A percentile compares a stretch with the other conserved stretches of the same genome.
Conservation (phyloP, 1,140 invertebrate species). For the Caenorhabditis brenneri region DNA sequence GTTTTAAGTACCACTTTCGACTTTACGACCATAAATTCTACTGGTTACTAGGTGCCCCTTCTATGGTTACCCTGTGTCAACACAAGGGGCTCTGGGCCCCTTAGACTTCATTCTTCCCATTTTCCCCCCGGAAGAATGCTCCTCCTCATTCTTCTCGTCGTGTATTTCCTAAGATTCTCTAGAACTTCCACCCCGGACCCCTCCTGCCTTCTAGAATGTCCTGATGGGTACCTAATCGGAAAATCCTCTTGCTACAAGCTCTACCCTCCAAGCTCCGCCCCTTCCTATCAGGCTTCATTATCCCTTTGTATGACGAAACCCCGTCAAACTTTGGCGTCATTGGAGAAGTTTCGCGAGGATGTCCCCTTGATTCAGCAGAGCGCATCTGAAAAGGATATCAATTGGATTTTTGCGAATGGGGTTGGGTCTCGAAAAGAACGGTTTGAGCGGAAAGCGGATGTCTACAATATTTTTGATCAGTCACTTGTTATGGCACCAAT, state of each 20-base stretch:
- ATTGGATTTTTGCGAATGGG: constrained; percentile 24
- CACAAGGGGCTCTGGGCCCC: no score
- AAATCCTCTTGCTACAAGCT: constrained; percentile 3
- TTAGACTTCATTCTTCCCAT: no score
- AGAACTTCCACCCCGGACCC: background rate
- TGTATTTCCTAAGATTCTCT: no score
- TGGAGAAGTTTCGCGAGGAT: background rate
- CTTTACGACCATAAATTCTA: no score
- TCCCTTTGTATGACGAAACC: background rate
- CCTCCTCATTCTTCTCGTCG: no score
- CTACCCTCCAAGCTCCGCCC: background rate
- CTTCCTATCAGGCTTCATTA: background rate
- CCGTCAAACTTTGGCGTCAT: background rate
- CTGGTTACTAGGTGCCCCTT: no score
- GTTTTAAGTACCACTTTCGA: no score
- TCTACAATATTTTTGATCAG: background rate
- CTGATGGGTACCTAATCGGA: background rate
- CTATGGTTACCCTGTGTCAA: no score
- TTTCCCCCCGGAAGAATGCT: no score
- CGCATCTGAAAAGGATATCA: background rate
- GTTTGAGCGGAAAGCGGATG: background rate
- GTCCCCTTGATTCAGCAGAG: background rate
- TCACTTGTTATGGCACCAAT: background rate
- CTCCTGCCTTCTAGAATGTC: background rate
- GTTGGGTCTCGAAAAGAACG: background rate